Base-by-base conservation (phyloP, 2,113 vertebrate genomes). In the Gallinago jamesoni region DNA sequence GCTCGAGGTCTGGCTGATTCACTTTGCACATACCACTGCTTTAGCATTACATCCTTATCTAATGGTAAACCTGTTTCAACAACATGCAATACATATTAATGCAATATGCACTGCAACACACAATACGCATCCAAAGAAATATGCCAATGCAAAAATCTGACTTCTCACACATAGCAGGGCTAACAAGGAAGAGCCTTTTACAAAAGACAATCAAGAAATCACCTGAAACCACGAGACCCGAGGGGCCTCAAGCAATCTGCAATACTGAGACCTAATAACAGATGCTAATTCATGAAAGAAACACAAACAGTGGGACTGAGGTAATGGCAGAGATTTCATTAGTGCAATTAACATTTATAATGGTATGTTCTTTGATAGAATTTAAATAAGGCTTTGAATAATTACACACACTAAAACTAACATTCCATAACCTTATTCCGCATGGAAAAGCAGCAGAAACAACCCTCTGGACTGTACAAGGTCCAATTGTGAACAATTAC, bases 311-410 rank as follows among this genome's bases (percentile, higher is more conserved):
- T 68, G 70, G 93, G 93, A 91, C 93, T 96, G 95, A 85, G 93
- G 97, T 97, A 97, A 97, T 95, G 98, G 95, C 97, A 97, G 94
- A 97, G 88, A 96, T 90, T 97, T 97, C 96, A 95, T 98, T 97
- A 98, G 98, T 98, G 98, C 98, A 98, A 98, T 98, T 98, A 98
- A 98, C 97, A 98, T 97, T 97, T 92, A 97, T 95, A 96, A 98
- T 95, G 97, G 97, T 97, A 97, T 96, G 97, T 97, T 98, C 97
- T 98, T 98, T 98, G 97, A 98, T 91, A 97, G 96, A 96, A 96
- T 98, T 98, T 98, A 98, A 98, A 98, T 98, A 98, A 98, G 97
- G 98, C 98, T 98, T 98, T 97, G 97, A 98, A 98, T 98, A 98
- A 98, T 98, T 96, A 98, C 96, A 97, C 94, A 94, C 90, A 52